Conservation (phyloP, 2,797 vertebrate genomes). For the Pangasius sanitwongsei region DNA sequence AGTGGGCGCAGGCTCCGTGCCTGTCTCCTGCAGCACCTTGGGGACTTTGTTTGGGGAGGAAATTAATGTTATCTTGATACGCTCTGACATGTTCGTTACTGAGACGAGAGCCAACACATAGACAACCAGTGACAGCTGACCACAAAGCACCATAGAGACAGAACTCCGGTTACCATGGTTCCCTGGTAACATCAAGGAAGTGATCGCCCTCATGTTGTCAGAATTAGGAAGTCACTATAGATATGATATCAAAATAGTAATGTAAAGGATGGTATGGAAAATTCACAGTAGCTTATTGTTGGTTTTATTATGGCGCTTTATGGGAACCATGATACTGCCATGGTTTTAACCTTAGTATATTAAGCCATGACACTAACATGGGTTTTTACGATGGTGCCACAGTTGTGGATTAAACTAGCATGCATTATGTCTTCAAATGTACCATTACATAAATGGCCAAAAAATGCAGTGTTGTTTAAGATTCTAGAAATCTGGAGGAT, state of each 20-base stretch:
- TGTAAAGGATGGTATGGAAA: background rate
- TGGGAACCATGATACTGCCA: background rate
- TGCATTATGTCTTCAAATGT: background rate
- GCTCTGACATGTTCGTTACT: constrained; percentile 52
- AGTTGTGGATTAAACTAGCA: background rate
- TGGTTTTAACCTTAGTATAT: background rate
- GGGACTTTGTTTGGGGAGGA: constrained; percentile 43
- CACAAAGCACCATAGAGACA: constrained; percentile 45
- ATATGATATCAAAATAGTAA: constrained; percentile 24
- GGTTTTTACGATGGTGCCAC: background rate
- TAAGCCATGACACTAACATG: background rate
- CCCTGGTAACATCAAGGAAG: constrained; percentile 50
- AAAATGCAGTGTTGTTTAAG: background rate
- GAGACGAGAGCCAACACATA: constrained; percentile 49
- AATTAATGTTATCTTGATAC: constrained; percentile 57
- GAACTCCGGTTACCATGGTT: constrained; percentile 54
- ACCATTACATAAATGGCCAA: background rate
- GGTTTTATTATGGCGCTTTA: background rate
- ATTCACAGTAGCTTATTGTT: background rate
- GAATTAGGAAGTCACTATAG: constrained; percentile 45
- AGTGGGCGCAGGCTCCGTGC: constrained; percentile 33
- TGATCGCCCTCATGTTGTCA: constrained; percentile 32
- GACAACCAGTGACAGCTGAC: constrained; percentile 52
- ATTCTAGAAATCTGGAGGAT: background rate
- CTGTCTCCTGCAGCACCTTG: background rate